phyloP scores from a whole-genome alignment of 2,888 invertebrate genomes.

The Lampropteryx suffumata region DNA sequence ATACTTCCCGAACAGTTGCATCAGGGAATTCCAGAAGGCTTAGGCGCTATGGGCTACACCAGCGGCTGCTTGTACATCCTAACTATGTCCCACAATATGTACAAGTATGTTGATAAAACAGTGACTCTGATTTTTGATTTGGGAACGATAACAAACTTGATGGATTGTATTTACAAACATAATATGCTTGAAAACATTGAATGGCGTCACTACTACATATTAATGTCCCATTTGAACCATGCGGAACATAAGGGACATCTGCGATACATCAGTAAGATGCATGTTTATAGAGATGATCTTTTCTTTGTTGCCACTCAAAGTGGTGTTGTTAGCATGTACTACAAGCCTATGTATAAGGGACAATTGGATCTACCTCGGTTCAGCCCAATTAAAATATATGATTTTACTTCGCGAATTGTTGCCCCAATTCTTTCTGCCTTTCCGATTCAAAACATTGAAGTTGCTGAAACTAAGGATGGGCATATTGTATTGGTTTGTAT shows the following conservation, averaged over 20 bases:
- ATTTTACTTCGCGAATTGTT: slow-evolving; percentile 58
- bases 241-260: slow-evolving; percentile 52
- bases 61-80: slow-evolving; percentile 8
- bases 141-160: slow-evolving; percentile 10
- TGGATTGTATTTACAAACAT: slow-evolving; percentile 36
- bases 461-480: slow-evolving; percentile 54
- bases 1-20: neutral
- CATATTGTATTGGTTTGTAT: slow-evolving; percentile 64
- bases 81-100: slow-evolving; percentile 9
- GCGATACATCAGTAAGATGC: slow-evolving; percentile 52
- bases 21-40: neutral
- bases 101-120: neutral
- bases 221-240: slow-evolving; percentile 54
- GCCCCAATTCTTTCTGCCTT: slow-evolving; percentile 57
- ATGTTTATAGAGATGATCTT: slow-evolving; percentile 56
- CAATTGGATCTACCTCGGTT: slow-evolving; percentile 56
- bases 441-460: slow-evolving; percentile 62
- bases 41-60: slow-evolving; percentile 1
- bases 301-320: slow-evolving; percentile 63
- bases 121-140: neutral
- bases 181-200: slow-evolving; percentile 62
- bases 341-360: slow-evolving; percentile 51
- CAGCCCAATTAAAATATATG: slow-evolving; percentile 58
- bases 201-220: slow-evolving; percentile 60
- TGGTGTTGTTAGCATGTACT: slow-evolving; percentile 62